Conservation (phyloP, 2,113 vertebrate species). For the Rattus rattus region DNA sequence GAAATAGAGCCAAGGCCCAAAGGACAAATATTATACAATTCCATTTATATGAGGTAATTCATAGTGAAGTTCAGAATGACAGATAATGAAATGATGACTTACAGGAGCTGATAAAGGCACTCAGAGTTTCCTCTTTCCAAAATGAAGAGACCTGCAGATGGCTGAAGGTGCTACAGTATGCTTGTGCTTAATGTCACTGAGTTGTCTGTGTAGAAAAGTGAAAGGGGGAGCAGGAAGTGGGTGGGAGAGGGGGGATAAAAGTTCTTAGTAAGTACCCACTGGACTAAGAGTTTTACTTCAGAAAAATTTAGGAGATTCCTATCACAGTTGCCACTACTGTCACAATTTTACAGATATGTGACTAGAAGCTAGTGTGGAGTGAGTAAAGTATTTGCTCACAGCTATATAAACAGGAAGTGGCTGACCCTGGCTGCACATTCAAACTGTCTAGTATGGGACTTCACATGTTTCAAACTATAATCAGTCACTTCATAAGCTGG, state of each 20-base stretch:
- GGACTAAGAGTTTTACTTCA: not conserved
- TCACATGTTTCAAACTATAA: not conserved
- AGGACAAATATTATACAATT: not conserved
- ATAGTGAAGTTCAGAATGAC: not conserved
- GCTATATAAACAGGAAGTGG: not conserved
- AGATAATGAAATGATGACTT: not conserved
- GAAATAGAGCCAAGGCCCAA: not conserved
- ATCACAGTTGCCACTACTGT: not conserved
- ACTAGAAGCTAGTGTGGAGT: not conserved
- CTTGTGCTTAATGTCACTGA: not conserved
- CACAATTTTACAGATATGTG: not conserved
- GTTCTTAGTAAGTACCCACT: not conserved
- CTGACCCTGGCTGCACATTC: not conserved
- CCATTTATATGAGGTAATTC: not conserved
- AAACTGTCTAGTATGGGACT: not conserved
- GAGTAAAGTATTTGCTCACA: not conserved
- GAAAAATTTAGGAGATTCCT: not conserved
- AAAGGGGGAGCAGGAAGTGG: not conserved
- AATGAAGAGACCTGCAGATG: not conserved
- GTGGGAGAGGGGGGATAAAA: not conserved
- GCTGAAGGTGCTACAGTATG: not conserved
- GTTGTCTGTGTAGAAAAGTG: not conserved
- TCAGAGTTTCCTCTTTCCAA: not conserved
- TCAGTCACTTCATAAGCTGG: not conserved
- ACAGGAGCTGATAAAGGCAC: not conserved